Evolutionary conservation across 30 jellyfish, hydroid and myxozoan species (phyloP), one percentile per base, ranked within the genome.

Genomic region (Hydra vulgaris): DNA sequence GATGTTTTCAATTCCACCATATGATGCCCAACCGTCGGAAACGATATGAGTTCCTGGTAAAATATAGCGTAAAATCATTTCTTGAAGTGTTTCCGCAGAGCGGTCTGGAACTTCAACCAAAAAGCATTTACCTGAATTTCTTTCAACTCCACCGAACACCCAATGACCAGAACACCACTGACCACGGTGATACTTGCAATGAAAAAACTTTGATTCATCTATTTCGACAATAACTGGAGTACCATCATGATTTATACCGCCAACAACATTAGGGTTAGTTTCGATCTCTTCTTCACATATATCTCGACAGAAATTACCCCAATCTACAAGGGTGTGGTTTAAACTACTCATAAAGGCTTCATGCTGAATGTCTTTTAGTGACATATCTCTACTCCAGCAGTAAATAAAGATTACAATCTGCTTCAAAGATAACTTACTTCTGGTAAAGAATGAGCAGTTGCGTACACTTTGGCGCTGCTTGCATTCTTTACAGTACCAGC

Each of bases 101-200:
- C 71, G 17, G n/a, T 56, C 71, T 15, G 71, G 71, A 15, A 56
- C n/a, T 56, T 56, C 71, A 17, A 56, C 71, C 17, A 56, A 56
- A 56, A 56, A 56, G 71, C 71, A 56, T 56, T 56, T 56, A 17
- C n/a, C n/a, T 56, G 71, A 56, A n/a, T n/a, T n/a, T 56, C 71
- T 56, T 56, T 56, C 71, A 56, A 56, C 71, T 56, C 71, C 71
- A 56, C 71, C 71, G n/a, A 56, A 56, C 18, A 56, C 71, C 71
- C 71, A 56, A 56, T 56, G 71, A 15, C 71, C 71, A n/a, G 18
- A 15, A 56, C 71, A 56, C n/a, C n/a, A n/a, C n/a, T n/a, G n/a
- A 56, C 71, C 71, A 15, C 71, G 17, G 71, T 56, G 71, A 56
- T 56, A 56, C 71, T 56, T 56, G 18, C 71, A n/a, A 56, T 56